Conservation (phyloP, 2,888 invertebrate genomes). For the Nomada hirtipes region DNA sequence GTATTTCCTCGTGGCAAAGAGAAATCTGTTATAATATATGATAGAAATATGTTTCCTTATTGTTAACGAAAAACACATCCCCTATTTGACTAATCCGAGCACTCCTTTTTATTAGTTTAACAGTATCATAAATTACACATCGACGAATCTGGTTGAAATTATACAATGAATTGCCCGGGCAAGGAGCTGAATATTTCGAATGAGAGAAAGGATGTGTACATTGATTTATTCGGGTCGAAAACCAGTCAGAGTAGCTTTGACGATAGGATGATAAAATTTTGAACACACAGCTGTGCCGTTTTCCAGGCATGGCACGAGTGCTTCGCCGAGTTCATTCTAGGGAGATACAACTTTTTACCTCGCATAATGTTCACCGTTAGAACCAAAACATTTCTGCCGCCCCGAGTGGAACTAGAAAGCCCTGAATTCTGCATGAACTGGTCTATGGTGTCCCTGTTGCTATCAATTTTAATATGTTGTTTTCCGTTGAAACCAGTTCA, state of each 20-base stretch:
- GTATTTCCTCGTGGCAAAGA: too few species aligned
- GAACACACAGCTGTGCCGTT: not conserved
- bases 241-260: not conserved
- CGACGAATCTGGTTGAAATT: too few species aligned
- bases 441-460: not conserved
- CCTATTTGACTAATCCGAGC: too few species aligned
- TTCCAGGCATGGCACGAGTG: not conserved
- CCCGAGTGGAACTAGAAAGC: not conserved
- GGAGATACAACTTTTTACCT: not conserved
- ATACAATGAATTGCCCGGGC: too few species aligned
- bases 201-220: too few species aligned
- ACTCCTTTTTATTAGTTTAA: too few species aligned
- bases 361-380: not conserved
- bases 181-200: too few species aligned
- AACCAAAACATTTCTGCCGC: not conserved
- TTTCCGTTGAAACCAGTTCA: constrained; percentile 8
- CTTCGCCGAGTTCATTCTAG: not conserved
- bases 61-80: too few species aligned
- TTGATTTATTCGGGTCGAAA: too few species aligned
- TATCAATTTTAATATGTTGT: not conserved
- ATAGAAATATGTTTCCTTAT: too few species aligned
- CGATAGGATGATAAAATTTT: not conserved
- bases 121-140: too few species aligned
- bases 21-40: too few species aligned
- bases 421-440: not conserved